These are phyloP conservation scores for Arrhopalites spinosus DNA, from an alignment of 2,888 invertebrate species.

Conservation along the genomic window DNA sequence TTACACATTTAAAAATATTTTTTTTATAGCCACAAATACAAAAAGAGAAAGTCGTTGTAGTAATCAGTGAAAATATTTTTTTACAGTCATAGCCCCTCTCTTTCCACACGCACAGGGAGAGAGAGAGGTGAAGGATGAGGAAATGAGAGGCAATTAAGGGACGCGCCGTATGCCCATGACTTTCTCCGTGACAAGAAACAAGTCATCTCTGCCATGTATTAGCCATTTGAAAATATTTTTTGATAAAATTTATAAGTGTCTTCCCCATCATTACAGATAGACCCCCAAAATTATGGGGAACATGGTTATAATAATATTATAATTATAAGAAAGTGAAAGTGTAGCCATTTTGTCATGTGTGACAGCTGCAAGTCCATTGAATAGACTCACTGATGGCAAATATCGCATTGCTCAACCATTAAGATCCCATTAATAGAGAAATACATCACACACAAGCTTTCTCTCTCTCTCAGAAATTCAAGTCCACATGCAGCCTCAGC, in stretches of 20 bases:
- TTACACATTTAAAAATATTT: too few relatives aligned
- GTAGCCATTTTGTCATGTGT: constrained; percentile 44
- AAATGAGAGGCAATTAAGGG: constrained; percentile 19
- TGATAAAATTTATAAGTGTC: too few relatives aligned
- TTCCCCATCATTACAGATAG: too few relatives aligned
- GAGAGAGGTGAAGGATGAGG: constrained; percentile 19
- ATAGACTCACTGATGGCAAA: constrained; percentile 36
- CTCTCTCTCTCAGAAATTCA: constrained; percentile 22
- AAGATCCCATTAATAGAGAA: constrained; percentile 51
- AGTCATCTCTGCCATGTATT: too few relatives aligned
- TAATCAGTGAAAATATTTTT: too few relatives aligned
- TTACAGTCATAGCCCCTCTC: too few relatives aligned
- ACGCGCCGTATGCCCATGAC: neutral
- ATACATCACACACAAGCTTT: constrained; percentile 30
- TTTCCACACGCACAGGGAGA: constrained; percentile 3
- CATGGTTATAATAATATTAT: constrained; percentile 5
- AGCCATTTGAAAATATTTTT: too few relatives aligned
- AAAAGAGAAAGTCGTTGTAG: too few relatives aligned
- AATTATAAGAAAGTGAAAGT: constrained; percentile 2
- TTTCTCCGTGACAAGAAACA: too few relatives aligned
- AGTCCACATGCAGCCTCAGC: neutral
- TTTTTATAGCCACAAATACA: too few relatives aligned
- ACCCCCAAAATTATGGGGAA: too few relatives aligned
- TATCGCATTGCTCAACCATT: constrained; percentile 45
- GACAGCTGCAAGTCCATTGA: constrained; percentile 45